phyloP scores from a whole-genome alignment of 2,113 vertebrate genomes.

The Grammatotria lemairii region DNA sequence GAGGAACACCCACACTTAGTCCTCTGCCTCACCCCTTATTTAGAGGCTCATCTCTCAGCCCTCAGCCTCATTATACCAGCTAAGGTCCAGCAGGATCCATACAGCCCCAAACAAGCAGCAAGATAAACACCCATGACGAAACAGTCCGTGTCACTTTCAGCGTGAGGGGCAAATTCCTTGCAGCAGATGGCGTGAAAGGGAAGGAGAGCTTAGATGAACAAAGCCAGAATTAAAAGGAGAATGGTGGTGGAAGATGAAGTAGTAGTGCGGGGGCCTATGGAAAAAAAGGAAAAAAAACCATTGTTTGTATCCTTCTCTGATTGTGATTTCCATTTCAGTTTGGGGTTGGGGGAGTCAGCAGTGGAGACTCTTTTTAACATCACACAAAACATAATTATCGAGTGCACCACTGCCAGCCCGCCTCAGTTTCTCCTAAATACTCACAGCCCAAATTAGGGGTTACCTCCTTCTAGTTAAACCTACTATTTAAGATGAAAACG shows the following conservation, averaged over 20 bases:
- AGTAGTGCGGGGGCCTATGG: constrained; percentile 2
- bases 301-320: constrained; percentile 3
- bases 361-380: constrained; percentile 54
- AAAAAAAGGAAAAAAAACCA: background rate
- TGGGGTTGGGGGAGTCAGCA: constrained; percentile 46
- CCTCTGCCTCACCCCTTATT: constrained; percentile 37
- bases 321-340: constrained; percentile 44
- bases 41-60: constrained; percentile 44
- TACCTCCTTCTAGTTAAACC: constrained; percentile 50
- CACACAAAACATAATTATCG: constrained; percentile 62
- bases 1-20: constrained; percentile 52
- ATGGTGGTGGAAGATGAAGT: background rate
- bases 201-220: constrained; percentile 30
- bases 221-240: background rate
- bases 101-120: background rate
- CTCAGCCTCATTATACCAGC: constrained; percentile 21
- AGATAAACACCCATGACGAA: constrained; percentile 45
- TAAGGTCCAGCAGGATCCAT: constrained; percentile 1
- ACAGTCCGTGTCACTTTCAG: constrained; percentile 18
- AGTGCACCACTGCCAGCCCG: constrained; percentile 23
- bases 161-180: constrained; percentile 33
- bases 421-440: constrained; percentile 66
- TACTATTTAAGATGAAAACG: constrained; percentile 52
- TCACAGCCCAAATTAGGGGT: constrained; percentile 67
- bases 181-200: constrained; percentile 8